Evolutionary conservation across 2,888 invertebrate genomes (phyloP), one percentile per base, ranked within the genome.

Genomic region (Stenolophus ochropezus): DNA sequence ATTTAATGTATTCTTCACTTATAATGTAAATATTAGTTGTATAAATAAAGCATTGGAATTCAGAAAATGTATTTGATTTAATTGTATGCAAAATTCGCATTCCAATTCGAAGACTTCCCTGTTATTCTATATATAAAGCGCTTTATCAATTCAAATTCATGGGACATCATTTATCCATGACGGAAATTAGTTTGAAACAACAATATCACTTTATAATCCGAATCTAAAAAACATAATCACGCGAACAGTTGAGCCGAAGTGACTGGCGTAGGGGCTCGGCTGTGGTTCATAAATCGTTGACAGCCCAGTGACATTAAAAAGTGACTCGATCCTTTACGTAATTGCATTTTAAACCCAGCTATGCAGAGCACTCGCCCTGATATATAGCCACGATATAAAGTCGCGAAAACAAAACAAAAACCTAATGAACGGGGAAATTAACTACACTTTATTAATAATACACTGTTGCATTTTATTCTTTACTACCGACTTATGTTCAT

Each of bases 241-340:
- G 56, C 56, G 11, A 56, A 56, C 56, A 56, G 18, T 11, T 20
- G 18, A 56, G 56, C 18, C 21, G 20, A 56, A 56, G 56, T 56
- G 56, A 56, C 20, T 56, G 21, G 20, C 20, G 53, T 53, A 6
- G 8, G 8, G 53, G 56, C 20, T 20, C 11, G 20, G 20, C 56
- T 21, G 56, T 21, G 56, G 56, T 56, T 56, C 56, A 65, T 65
- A 65, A 65, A 65, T 65, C 65, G 65, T 65, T 65, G 65, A 65
- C 65, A 33, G 25, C 23, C 16, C 16, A 27, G 14, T 65, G 65
- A 65, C 65, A 65, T 65, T 65, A 65, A 65, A 65, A 25, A 27
- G 65, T 27, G 33, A 65, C 27, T 25, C 65, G 65, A 27, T 25
- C 27, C 65, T 33, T 65, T 25, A 33, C 33, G 65, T 65, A 65